Conservation (phyloP, 2,113 vertebrate species). For the Passer domesticus region DNA sequence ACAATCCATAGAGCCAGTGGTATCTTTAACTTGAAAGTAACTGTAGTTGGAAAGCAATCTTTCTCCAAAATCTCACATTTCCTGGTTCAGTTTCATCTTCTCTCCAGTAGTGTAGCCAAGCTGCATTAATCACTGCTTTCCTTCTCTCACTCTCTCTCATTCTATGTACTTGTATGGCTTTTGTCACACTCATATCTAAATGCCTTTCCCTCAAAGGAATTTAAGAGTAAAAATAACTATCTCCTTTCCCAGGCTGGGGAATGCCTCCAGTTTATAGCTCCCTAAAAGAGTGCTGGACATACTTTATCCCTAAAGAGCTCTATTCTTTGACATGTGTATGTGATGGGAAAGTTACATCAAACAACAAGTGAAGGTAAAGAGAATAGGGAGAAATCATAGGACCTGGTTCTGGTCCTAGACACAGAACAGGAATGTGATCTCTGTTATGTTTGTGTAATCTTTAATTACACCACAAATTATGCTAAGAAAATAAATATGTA, state of each 20-base stretch:
- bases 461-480: neutral
- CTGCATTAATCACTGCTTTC: neutral
- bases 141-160: neutral
- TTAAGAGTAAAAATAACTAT: constrained; percentile 54
- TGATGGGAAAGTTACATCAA: neutral
- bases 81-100: neutral
- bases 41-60: neutral
- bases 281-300: neutral
- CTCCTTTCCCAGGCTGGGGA: constrained; percentile 20
- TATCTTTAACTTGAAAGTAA: neutral
- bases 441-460: neutral
- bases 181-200: neutral
- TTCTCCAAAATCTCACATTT: neutral
- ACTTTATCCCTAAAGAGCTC: neutral
- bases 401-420: neutral
- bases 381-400: neutral
- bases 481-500: constrained; percentile 25
- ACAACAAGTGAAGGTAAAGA: neutral
- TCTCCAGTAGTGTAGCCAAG: neutral
- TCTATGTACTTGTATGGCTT: constrained; percentile 6
- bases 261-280: neutral
- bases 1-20: neutral
- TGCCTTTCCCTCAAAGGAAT: neutral
- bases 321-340: neutral
- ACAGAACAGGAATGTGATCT: neutral